A percentile compares a stretch with the other conserved stretches of the same genome.
These are phyloP conservation scores for Cotesia glomerata DNA, from an alignment of 1,140 invertebrate genomes.

Conservation along the genomic window DNA sequence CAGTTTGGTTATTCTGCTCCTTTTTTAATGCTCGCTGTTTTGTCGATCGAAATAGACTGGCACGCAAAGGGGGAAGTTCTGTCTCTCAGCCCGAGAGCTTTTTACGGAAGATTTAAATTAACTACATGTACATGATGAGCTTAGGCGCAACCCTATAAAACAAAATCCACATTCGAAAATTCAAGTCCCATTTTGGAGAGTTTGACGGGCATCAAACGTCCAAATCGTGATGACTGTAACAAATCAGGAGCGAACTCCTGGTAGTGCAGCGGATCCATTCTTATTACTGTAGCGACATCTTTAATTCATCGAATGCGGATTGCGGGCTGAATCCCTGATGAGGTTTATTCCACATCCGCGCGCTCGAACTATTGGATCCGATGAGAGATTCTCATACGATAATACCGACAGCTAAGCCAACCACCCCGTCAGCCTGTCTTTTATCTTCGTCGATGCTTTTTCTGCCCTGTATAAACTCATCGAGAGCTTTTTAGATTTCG, in stretches of 20 bases:
- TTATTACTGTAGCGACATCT: slow-evolving; percentile 62
- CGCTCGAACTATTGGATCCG: slow-evolving; percentile 60
- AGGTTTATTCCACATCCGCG: slow-evolving; percentile 63
- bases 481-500: slow-evolving; percentile 42
- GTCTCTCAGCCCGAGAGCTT: not conserved
- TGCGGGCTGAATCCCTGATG: slow-evolving; percentile 61
- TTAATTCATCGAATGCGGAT: slow-evolving; percentile 64
- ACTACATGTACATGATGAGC: too few relatives aligned
- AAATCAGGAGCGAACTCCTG: slow-evolving; percentile 3
- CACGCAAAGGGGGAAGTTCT: not conserved
- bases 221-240: too few relatives aligned
- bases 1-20: slow-evolving; percentile 9
- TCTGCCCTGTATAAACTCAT: slow-evolving; percentile 40
- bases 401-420: slow-evolving; percentile 39
- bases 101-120: too few relatives aligned
- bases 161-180: too few relatives aligned
- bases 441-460: slow-evolving; percentile 23
- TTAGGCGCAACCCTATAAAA: too few relatives aligned
- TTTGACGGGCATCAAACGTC: too few relatives aligned
- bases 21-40: slow-evolving; percentile 11
- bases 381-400: slow-evolving; percentile 58
- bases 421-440: slow-evolving; percentile 19
- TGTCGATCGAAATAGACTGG: slow-evolving; percentile 13
- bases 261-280: slow-evolving; percentile 47
- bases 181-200: too few relatives aligned